These are phyloP conservation scores for Drosophila paracracens DNA, from an alignment of 2,888 invertebrate genomes.

Conservation along the genomic window DNA sequence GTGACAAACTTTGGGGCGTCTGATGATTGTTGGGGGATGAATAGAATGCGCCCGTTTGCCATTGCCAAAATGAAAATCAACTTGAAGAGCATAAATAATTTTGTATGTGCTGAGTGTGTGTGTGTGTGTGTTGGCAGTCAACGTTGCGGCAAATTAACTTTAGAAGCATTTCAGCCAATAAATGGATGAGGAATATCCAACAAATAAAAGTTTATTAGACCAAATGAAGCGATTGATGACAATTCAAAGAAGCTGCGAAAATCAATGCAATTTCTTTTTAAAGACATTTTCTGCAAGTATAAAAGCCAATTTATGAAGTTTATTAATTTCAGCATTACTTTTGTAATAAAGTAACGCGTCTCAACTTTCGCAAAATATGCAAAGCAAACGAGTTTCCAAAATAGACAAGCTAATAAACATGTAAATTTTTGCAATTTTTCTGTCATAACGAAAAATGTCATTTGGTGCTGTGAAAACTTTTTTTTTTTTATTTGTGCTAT, in stretches of 20 bases:
- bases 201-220: slow-evolving; percentile 49
- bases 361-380: not conserved
- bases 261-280: slow-evolving; percentile 2
- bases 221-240: slow-evolving; percentile 56
- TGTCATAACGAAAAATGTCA: not conserved
- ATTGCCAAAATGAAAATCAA: slow-evolving; percentile 34
- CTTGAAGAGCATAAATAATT: slow-evolving; percentile 68
- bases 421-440: not conserved
- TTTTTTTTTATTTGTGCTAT: not conserved
- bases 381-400: not conserved
- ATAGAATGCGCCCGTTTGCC: slow-evolving; percentile 1
- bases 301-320: not conserved
- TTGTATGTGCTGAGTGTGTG: slow-evolving; percentile 53
- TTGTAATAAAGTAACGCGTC: not conserved
- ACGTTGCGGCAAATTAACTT: slow-evolving; percentile 71
- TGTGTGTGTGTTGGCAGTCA: slow-evolving; percentile 33
- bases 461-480: not conserved
- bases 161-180: slow-evolving; percentile 50
- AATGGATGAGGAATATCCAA: slow-evolving; percentile 48
- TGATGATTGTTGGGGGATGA: not conserved
- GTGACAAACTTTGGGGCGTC: slow-evolving; percentile 30
- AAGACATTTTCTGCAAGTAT: not conserved
- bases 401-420: slow-evolving; percentile 5
- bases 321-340: not conserved
- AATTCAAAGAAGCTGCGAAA: slow-evolving; percentile 27